Conservation (phyloP, 2,113 vertebrate species). For the Nerophis lumbriciformis region DNA sequence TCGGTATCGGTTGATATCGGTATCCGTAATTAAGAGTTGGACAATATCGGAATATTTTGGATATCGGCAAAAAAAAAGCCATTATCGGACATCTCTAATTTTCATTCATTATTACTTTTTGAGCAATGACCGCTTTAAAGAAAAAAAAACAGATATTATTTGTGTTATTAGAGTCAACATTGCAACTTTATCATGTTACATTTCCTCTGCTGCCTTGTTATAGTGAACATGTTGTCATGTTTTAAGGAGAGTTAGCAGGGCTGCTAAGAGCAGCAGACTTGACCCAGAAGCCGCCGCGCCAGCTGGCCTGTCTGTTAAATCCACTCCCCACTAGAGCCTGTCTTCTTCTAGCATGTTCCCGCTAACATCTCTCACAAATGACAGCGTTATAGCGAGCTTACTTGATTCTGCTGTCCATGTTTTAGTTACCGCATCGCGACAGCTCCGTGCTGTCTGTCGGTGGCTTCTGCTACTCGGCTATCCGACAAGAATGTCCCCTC, state of each 20-base stretch:
- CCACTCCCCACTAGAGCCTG: conserved; percentile 39
- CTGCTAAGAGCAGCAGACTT: conserved; percentile 42
- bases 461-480: conserved; percentile 40
- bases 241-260: conserved; percentile 23
- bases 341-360: conserved; percentile 14
- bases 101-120: no score
- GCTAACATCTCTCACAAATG: not conserved
- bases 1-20: no score
- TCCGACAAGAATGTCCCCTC: conserved; percentile 22
- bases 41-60: no score
- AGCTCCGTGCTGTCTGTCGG: conserved; percentile 56
- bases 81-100: no score
- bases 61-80: no score
- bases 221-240: conserved; percentile 8
- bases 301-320: conserved; percentile 53
- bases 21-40: no score
- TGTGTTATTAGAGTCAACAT: no score
- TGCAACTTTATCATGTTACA: no score
- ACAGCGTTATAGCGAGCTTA: conserved; percentile 54
- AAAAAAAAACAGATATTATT: no score
- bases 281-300: conserved; percentile 47
- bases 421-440: conserved; percentile 78
- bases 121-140: no score
- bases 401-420: conserved; percentile 89
- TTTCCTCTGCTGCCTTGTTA: not conserved